phyloP scores from a whole-genome alignment of 2,113 vertebrate genomes.

The Nyctereutes procyonoides region DNA sequence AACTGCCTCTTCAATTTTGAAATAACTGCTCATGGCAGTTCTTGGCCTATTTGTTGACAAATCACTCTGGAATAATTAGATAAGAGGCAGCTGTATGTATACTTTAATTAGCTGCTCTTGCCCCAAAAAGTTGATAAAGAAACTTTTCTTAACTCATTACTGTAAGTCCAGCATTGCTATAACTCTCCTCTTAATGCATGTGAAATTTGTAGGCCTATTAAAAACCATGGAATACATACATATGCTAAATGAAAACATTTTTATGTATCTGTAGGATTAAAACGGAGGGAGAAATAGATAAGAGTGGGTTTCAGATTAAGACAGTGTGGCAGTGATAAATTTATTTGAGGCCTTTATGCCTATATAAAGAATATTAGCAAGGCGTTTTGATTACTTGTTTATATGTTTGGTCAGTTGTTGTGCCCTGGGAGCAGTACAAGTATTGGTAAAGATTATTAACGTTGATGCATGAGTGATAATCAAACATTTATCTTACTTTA shows the following conservation, averaged over 20 bases:
- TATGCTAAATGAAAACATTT: background rate
- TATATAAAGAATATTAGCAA: background rate
- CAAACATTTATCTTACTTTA: slow-evolving; percentile 30
- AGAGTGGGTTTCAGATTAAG: slow-evolving; percentile 24
- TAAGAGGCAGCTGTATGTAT: background rate
- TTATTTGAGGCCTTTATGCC: background rate
- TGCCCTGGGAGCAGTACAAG: background rate
- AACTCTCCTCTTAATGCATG: slow-evolving; percentile 18
- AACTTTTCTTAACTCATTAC: background rate
- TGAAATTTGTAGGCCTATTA: slow-evolving; percentile 18
- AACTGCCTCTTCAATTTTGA: slow-evolving; percentile 42
- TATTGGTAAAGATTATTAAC: background rate
- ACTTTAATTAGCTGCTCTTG: slow-evolving; percentile 5
- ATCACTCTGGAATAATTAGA: slow-evolving; percentile 6
- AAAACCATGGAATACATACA: background rate
- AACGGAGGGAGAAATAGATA: background rate
- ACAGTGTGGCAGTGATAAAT: background rate
- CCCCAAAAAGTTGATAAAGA: slow-evolving; percentile 1
- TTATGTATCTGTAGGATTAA: background rate
- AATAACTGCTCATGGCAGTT: slow-evolving; percentile 35
- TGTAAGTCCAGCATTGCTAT: background rate
- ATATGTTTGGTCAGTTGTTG: background rate
- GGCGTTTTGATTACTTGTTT: background rate
- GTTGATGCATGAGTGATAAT: background rate
- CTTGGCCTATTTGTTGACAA: slow-evolving; percentile 62